A percentile compares a stretch with the other conserved stretches of the same genome.
phyloP scores from a whole-genome alignment of 2,113 vertebrate species.

The Murina feae region DNA sequence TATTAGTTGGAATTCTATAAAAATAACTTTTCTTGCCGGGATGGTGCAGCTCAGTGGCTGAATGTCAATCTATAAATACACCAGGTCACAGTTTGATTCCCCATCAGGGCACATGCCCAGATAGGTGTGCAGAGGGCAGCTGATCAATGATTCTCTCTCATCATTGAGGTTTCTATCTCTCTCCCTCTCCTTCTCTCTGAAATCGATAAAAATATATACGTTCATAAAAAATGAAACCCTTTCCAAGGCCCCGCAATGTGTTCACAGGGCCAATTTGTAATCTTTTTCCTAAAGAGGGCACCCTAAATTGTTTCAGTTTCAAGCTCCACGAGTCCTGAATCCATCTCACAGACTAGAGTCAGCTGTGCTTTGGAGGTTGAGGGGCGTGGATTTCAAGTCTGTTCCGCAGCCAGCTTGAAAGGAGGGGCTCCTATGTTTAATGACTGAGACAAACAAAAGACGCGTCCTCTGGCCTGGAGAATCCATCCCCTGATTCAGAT shows the following conservation, averaged over 20 bases:
- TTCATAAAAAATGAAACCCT: not conserved
- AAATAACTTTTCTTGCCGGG: not conserved
- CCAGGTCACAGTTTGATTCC: no score
- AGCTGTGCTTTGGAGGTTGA: not conserved
- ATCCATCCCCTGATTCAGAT: not conserved
- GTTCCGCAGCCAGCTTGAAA: not conserved
- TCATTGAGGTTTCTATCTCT: no score
- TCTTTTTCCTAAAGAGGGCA: not conserved
- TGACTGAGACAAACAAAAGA: not conserved
- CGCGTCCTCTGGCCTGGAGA: not conserved
- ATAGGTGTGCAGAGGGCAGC: no score
- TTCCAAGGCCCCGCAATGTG: not conserved
- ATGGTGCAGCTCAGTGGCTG: no score
- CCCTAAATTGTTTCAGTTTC: not conserved
- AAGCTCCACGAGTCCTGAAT: not conserved
- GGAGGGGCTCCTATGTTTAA: not conserved
- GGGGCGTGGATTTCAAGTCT: not conserved
- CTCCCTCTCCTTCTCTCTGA: no score
- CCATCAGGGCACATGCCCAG: no score
- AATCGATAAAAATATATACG: no score
- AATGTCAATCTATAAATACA: no score
- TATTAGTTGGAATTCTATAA: not conserved
- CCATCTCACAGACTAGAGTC: not conserved
- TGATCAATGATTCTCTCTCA: no score
- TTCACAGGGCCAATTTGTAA: not conserved